Base-by-base conservation (phyloP, 2,797 vertebrate genomes). In the Acomys russatus region DNA sequence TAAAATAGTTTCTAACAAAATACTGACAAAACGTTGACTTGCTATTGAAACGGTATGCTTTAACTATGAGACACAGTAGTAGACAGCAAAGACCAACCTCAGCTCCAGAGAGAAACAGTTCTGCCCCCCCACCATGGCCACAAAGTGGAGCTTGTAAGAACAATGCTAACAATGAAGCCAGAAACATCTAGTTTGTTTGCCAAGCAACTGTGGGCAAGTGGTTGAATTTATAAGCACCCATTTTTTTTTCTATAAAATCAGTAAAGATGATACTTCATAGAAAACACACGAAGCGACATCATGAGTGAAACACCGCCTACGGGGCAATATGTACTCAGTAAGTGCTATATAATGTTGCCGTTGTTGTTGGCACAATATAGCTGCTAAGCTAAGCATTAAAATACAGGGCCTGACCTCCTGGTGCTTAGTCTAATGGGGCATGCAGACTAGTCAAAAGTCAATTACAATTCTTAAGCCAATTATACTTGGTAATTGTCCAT, bases 1-100 rank as follows among this genome's bases (percentile, higher is more conserved):
- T 54, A 54, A 56, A 71, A 83, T 4, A 25, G 9, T 38, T 94
- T 91, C 82, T 83, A 82, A 68, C 25, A 94, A 95, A 94, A 88
- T 11, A 70, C 38, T 64, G 59, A 83, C 59, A 94, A 66, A 80
- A 94, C 74, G 86, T 84, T 86, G 44, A n/a, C 9, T 68, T 61
- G 9, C n/a, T 90, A 82, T 12, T 15, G 49, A n/a, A 84, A 68
- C 17, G 7, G 35, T 68, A 2, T 63, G 49, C 14, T 85, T 93
- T 59, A 86, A 61, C 44, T 83, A 22, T 66, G 28, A 86, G 74
- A 92, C 64, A 64, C 77, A 44, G 38, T 54, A 68, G 64, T 17
- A 1, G 10, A 80, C 89, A 20, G 77, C 84, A 38, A 93, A 87
- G 59, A 63, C 3, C 71, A 70, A 3, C 86, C 33, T 90, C 23